Conservation (phyloP, 2,888 invertebrate species). For the Diplolepis rosae region DNA sequence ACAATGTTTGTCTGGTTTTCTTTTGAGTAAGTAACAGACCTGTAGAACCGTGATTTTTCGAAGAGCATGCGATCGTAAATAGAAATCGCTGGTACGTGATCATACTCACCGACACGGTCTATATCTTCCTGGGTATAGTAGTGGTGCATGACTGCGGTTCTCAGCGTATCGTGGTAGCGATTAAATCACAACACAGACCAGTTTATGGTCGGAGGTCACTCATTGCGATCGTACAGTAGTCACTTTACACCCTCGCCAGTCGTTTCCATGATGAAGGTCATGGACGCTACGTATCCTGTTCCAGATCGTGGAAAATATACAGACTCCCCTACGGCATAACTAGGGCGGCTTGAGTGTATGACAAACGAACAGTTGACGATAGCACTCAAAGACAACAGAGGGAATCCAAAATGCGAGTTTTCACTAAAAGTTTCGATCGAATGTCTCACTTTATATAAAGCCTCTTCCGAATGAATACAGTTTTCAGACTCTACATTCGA, state of each 20-base stretch:
- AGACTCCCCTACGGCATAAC: too few species aligned
- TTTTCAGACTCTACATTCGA: too few species aligned
- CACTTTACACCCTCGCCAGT: slow-evolving; percentile 58
- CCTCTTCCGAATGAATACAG: too few species aligned
- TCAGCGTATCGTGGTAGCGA: slow-evolving; percentile 55
- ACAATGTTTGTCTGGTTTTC: too few species aligned
- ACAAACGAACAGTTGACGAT: too few species aligned
- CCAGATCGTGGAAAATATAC: too few species aligned
- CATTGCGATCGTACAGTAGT: slow-evolving; percentile 58
- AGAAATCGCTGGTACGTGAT: slow-evolving; percentile 12
- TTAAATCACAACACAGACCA: slow-evolving; percentile 59
- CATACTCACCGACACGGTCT: slow-evolving; percentile 66
- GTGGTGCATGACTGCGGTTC: slow-evolving; percentile 59
- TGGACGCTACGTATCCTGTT: neutral
- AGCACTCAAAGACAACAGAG: too few species aligned
- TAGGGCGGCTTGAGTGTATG: too few species aligned
- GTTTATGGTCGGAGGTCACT: slow-evolving; percentile 59
- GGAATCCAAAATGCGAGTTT: too few species aligned
- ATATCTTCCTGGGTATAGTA: slow-evolving; percentile 68
- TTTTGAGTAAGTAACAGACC: too few species aligned
- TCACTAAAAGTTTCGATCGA: too few species aligned
- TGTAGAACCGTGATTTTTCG: slow-evolving; percentile 3
- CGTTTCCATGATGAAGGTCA: slow-evolving; percentile 45
- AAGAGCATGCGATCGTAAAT: slow-evolving; percentile 9
- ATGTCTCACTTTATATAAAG: too few species aligned